phyloP scores from a whole-genome alignment of 2,888 invertebrate species.

The Synanthedon formicaeformis region DNA sequence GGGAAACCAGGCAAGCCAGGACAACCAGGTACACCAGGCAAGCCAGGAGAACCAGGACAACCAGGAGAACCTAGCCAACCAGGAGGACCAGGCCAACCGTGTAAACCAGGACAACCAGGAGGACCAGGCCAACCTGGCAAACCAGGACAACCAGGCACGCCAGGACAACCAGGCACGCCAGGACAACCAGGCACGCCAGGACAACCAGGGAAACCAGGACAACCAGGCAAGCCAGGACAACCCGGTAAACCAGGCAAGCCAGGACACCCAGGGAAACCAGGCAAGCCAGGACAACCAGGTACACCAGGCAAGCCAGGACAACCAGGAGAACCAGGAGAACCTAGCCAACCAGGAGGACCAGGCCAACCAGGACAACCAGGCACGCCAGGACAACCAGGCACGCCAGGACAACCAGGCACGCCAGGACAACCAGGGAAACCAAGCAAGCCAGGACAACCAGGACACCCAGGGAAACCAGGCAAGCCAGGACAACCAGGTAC shows the following conservation, averaged over 20 bases:
- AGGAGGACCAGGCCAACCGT: too few species aligned
- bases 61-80: too few species aligned
- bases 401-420: constrained; percentile 3
- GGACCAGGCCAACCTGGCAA: too few species aligned
- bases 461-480: constrained; percentile 13
- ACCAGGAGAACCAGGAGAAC: constrained; percentile 5
- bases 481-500: neutral
- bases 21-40: too few species aligned
- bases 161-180: too few species aligned
- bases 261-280: constrained; percentile 7
- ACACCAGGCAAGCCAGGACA: constrained; percentile 6
- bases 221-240: constrained; percentile 6
- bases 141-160: too few species aligned
- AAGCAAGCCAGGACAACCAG: neutral
- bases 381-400: constrained; percentile 1
- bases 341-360: constrained; percentile 6
- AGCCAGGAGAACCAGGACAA: too few species aligned
- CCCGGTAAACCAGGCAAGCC: constrained; percentile 7
- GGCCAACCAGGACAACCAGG: constrained; percentile 7
- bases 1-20: too few species aligned
- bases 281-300: constrained; percentile 5
- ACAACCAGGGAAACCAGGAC: constrained; percentile 4
- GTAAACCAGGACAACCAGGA: constrained; percentile 11
- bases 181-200: too few species aligned
- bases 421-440: constrained; percentile 14